Conservation (phyloP, 1,140 invertebrate species). For the Apis dorsata region DNA sequence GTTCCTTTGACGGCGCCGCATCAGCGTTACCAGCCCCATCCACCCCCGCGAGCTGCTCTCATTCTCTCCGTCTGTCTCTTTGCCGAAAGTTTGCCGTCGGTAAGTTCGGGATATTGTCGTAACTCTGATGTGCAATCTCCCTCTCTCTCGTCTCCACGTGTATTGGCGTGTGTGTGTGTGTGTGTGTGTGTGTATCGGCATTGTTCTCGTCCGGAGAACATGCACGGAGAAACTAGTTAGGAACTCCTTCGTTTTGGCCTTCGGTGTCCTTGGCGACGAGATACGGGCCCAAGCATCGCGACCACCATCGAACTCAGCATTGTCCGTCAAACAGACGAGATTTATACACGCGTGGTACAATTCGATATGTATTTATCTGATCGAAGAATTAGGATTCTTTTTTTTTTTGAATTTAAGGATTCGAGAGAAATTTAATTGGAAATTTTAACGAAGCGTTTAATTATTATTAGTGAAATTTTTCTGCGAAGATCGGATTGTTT, state of each 20-base stretch:
- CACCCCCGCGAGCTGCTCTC: conserved; percentile 10
- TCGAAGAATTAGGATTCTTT: no score
- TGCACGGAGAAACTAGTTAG: conserved; percentile 72
- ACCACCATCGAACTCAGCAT: conserved; percentile 25
- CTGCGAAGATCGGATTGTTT: no score
- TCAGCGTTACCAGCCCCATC: conserved; percentile 42
- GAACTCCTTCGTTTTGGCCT: conserved; percentile 67
- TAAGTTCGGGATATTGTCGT: conserved; percentile 66
- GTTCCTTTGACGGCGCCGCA: conserved; percentile 36
- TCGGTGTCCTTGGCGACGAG: conserved; percentile 48
- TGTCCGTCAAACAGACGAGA: conserved; percentile 15
- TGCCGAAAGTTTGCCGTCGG: conserved; percentile 58
- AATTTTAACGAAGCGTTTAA: no score
- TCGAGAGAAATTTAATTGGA: no score
- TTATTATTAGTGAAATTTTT: no score
- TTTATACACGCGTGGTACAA: neutral
- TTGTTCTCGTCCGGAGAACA: conserved; percentile 59
- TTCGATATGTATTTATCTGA: no score
- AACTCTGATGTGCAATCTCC: conserved; percentile 57
- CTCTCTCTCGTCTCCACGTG: conserved; percentile 14
- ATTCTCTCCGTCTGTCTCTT: conserved; percentile 55
- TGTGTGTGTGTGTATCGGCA: conserved; percentile 56
- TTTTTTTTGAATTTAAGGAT: no score
- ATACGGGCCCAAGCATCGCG: conserved; percentile 33
- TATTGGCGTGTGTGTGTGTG: conserved; percentile 32